Percentiles rank a stretch among this genome's conserved stretches.
phyloP scores from a whole-genome alignment of 2,888 invertebrate genomes.

The Ashinkailepas kermadecensis region DNA sequence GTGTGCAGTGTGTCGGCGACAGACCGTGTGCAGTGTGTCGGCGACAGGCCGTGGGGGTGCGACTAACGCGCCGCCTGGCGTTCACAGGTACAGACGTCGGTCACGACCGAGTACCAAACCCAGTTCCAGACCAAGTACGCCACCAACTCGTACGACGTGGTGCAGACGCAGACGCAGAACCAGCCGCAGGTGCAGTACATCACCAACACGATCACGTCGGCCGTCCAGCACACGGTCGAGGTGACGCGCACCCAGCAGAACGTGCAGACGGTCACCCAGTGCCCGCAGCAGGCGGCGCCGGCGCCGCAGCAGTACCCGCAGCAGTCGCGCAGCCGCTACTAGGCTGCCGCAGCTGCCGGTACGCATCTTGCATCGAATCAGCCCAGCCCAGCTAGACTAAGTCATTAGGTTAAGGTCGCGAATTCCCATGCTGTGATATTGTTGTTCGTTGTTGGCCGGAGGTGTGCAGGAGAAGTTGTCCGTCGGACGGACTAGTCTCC shows the following conservation, averaged over 20 bases:
- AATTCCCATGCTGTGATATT: conserved; percentile 19
- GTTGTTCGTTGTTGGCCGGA: neutral
- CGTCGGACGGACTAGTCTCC: neutral
- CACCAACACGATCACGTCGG: conserved; percentile 14
- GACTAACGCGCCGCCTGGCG: neutral
- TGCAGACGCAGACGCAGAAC: conserved; percentile 14
- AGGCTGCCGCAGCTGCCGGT: neutral
- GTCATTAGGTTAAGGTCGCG: conserved; percentile 22
- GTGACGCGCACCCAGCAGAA: conserved; percentile 20
- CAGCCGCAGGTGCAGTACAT: conserved; percentile 23
- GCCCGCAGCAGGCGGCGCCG: neutral
- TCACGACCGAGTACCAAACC: conserved; percentile 4
- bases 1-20: no score
- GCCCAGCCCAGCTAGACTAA: neutral
- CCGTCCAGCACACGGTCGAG: neutral
- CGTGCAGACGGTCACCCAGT: conserved; percentile 20
- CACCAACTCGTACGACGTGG: conserved; percentile 11
- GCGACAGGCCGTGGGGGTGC: no score
- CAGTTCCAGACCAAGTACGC: conserved; percentile 23
- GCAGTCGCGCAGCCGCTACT: neutral
- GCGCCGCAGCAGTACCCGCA: neutral
- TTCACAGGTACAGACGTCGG: neutral
- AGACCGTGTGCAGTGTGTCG: no score
- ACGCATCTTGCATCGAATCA: neutral
- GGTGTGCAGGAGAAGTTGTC: neutral